These are phyloP conservation scores for Radopholus similis DNA, from an alignment of 1,140 invertebrate species.

Conservation along the genomic window DNA sequence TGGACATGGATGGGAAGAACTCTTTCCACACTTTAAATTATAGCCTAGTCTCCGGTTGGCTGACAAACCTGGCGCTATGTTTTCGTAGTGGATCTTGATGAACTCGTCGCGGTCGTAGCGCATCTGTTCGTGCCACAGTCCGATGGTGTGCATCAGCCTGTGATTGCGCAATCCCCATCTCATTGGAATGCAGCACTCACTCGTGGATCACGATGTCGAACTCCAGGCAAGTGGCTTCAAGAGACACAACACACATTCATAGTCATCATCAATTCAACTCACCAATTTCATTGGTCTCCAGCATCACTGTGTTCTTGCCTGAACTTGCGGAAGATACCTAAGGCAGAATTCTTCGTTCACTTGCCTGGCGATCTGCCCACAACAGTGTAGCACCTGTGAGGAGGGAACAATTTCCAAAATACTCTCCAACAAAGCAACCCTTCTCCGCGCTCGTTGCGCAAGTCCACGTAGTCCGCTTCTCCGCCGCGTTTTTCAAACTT, in stretches of 20 bases:
- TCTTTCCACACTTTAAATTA: too few species aligned
- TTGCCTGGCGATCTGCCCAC: conserved; percentile 27
- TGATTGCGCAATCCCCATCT: too few species aligned
- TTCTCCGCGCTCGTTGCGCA: conserved; percentile 26
- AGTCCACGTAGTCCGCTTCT: conserved; percentile 32
- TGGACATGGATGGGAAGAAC: too few species aligned
- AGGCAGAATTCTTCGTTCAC: too few species aligned
- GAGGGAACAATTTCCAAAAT: not conserved
- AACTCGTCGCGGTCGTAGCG: conserved; percentile 35
- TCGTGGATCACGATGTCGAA: conserved; percentile 48
- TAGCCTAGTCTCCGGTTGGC: too few species aligned
- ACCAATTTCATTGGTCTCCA: conserved; percentile 33
- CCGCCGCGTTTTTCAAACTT: conserved; percentile 21
- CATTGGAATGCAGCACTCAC: too few species aligned
- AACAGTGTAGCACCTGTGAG: conserved; percentile 30
- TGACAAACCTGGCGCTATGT: conserved; percentile 36
- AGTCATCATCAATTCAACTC: conserved; percentile 3
- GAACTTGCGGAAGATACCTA: too few species aligned
- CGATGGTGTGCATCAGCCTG: conserved; percentile 49
- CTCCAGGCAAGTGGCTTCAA: conserved; percentile 39
- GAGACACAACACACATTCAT: too few species aligned
- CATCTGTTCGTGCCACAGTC: conserved; percentile 54
- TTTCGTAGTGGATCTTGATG: conserved; percentile 39
- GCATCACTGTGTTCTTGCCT: conserved; percentile 34
- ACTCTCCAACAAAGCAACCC: conserved; percentile 10